Base-by-base conservation (phyloP, 2,888 invertebrate species). In the Volucella bombylans region DNA sequence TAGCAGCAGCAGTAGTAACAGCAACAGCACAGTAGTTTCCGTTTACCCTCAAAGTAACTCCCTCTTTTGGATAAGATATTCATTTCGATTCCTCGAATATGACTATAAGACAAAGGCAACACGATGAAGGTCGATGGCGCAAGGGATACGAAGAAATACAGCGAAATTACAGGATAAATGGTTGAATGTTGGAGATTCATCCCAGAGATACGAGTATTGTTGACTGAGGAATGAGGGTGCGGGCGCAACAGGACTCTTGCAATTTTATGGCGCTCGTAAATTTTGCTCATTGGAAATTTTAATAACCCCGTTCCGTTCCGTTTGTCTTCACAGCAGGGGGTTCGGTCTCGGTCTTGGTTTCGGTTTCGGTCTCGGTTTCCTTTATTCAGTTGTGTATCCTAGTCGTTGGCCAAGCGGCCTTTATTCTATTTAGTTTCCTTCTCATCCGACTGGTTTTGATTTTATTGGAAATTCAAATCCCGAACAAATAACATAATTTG, bases 191-290 rank as follows among this genome's bases (percentile, higher is more conserved):
- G 31, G 31, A 31, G 38, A 74, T 52, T 52, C 59, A 68, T 62
- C 38, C 14, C 18, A 55, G 38, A 38, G 57, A 31, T n/a, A 12
- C n/a, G n/a, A n/a, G n/a, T 49, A 11, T 45, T 18, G 23, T 3
- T 8, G 8, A 62, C 52, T 8, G 43, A 10, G 43, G 54, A 62
- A 61, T 10, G 18, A 10, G 43, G 54, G 39, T 18, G 12, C 8
- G 9, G 31, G 54, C 49, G 47, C 23, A 62, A 23, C 39, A 67
- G 54, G 72, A 72, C 45, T 43, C 68, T 49, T 71, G 62, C 65
- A 72, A 68, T 81, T 85, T 85, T 85, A 85, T 81, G 50, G 76
- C 10, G 57, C 62, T 85, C 85, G 72, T 85, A 85, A 85, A 85
- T 85, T 81, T 62, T 8, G 52, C 52, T 67, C 76, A 68, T 62